Percentiles rank a stretch among this genome's conserved stretches.
Evolutionary conservation across 2,888 invertebrate species (phyloP).

Genomic region (Euclidia mi): DNA sequence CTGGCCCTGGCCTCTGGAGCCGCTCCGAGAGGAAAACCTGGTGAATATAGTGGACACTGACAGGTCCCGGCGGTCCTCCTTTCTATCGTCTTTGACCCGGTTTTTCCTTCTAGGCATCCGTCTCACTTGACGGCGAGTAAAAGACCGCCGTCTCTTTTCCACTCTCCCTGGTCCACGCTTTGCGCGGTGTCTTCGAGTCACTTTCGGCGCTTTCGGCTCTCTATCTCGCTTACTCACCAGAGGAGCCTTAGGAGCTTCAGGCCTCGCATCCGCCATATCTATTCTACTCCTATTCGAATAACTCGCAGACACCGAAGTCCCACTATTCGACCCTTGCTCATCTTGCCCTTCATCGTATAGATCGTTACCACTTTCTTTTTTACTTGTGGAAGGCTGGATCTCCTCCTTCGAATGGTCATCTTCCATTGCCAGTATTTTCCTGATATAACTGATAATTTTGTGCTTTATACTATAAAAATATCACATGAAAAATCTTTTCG

Average conservation of each 20-base stretch:
- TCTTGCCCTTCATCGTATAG: constrained; percentile 45
- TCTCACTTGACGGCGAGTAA: constrained; percentile 41
- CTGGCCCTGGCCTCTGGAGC: constrained; percentile 20
- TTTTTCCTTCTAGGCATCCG: constrained; percentile 52
- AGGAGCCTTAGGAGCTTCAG: constrained; percentile 40
- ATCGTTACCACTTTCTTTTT: constrained; percentile 56
- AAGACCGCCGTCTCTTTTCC: constrained; percentile 58
- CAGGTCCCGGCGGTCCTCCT: constrained; percentile 29
- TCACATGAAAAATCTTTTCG: constrained; percentile 35
- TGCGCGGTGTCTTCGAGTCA: neutral
- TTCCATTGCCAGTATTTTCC: constrained; percentile 68
- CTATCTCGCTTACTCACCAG: constrained; percentile 22
- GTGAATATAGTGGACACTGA: constrained; percentile 68
- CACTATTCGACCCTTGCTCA: constrained; percentile 51
- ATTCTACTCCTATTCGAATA: constrained; percentile 58
- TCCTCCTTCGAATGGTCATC: constrained; percentile 62
- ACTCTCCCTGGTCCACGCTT: constrained; percentile 53
- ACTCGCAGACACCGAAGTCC: constrained; percentile 51
- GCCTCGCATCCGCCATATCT: constrained; percentile 48
- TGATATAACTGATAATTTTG: constrained; percentile 72
- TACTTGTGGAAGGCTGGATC: constrained; percentile 62
- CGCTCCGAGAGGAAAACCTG: constrained; percentile 53
- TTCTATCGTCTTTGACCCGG: constrained; percentile 41
- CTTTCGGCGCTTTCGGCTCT: constrained; percentile 15
- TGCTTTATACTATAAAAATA: constrained; percentile 35